These are phyloP conservation scores for Ornithorhynchus anatinus DNA, from an alignment of 2,113 vertebrate genomes.

Conservation along the genomic window DNA sequence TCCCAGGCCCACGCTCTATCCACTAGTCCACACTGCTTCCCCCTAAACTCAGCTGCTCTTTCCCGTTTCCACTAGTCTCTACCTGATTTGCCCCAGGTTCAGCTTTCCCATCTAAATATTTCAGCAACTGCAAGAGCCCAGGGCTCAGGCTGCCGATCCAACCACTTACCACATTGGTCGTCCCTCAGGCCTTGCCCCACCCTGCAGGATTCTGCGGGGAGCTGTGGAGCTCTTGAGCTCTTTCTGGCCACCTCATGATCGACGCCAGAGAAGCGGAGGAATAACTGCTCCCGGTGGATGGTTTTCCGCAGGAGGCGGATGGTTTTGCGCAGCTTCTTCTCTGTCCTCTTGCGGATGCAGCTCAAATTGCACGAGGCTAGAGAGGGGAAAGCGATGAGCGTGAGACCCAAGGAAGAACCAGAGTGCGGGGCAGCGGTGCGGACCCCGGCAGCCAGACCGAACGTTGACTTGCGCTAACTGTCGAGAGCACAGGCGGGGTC, in stretches of 20 bases:
- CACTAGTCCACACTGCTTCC: not conserved
- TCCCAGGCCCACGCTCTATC: no score
- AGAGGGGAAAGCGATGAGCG: slow-evolving; percentile 57
- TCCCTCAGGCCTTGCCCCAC: slow-evolving; percentile 78
- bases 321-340: slow-evolving; percentile 92
- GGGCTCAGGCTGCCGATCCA: no score
- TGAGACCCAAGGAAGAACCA: not conserved
- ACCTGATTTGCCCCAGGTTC: accelerated
- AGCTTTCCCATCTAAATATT: no score
- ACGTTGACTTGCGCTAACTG: not conserved
- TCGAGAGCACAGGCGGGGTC: not conserved
- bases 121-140: no score
- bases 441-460: not conserved
- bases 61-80: not conserved
- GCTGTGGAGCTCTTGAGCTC: slow-evolving; percentile 62
- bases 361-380: slow-evolving; percentile 88
- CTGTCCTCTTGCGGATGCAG: slow-evolving; percentile 85
- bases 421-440: not conserved
- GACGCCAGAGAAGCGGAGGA: slow-evolving; percentile 82
- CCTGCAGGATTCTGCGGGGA: slow-evolving; percentile 74
- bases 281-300: slow-evolving; percentile 90
- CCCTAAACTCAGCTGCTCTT: not conserved
- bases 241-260: slow-evolving; percentile 83
- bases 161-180: slow-evolving; percentile 89
- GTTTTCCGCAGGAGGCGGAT: slow-evolving; percentile 90